Conservation (phyloP, 2,888 invertebrate genomes). For the Lasioglossum lativentre region DNA sequence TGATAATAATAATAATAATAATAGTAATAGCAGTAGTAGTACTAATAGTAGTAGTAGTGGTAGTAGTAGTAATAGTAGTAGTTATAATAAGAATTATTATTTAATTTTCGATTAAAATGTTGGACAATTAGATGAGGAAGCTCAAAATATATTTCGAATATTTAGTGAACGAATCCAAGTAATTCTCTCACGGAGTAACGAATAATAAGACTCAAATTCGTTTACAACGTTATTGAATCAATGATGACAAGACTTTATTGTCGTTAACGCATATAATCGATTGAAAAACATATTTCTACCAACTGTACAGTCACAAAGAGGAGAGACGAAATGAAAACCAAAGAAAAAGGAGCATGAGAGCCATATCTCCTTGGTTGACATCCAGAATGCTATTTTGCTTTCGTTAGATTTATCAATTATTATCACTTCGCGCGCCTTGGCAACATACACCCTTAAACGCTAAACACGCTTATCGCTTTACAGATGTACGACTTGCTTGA, state of each 20-base stretch:
- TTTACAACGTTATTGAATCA: constrained; percentile 19
- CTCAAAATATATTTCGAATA: constrained; percentile 32
- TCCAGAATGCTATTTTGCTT: constrained; percentile 64
- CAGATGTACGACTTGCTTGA: constrained; percentile 59
- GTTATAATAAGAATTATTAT: neutral
- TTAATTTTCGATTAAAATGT: neutral
- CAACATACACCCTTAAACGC: constrained; percentile 61
- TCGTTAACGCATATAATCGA: constrained; percentile 35
- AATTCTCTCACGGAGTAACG: neutral
- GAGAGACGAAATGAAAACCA: constrained; percentile 21
- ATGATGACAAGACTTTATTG: constrained; percentile 45
- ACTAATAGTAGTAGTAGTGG: neutral
- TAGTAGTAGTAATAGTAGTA: neutral
- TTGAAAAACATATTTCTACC: constrained; percentile 61
- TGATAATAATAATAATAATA: neutral
- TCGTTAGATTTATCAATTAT: constrained; percentile 62
- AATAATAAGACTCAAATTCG: constrained; percentile 10
- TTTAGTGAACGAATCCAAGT: constrained; percentile 36
- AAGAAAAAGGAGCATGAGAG: constrained; percentile 46
- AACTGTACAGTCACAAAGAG: constrained; percentile 60
- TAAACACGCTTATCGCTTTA: constrained; percentile 51
- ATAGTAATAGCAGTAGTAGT: neutral
- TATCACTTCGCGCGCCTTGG: constrained; percentile 58
- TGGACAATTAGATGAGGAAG: constrained; percentile 26
- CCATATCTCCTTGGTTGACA: constrained; percentile 65